phyloP scores from a whole-genome alignment of 2,888 invertebrate genomes.

The Plutella xylostella region DNA sequence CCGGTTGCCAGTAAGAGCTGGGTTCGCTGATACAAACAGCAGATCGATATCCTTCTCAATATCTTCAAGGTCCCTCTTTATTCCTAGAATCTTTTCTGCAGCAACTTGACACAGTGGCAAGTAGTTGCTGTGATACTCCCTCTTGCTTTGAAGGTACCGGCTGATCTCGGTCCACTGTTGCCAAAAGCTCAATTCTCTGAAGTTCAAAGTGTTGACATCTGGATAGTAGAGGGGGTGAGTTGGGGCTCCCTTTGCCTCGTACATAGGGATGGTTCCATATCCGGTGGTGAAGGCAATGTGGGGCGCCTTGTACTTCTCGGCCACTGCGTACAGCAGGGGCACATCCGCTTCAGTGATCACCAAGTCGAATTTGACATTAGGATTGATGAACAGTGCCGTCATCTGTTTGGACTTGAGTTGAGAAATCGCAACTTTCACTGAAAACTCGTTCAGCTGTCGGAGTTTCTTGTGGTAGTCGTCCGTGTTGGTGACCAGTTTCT shows the following conservation, averaged over 20 bases:
- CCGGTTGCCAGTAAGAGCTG: slow-evolving; percentile 45
- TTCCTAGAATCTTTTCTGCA: slow-evolving; percentile 42
- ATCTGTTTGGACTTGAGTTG: slow-evolving; percentile 53
- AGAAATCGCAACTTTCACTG: slow-evolving; percentile 43
- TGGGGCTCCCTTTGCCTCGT: slow-evolving; percentile 64
- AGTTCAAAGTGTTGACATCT: slow-evolving; percentile 52
- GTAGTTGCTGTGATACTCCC: slow-evolving; percentile 47
- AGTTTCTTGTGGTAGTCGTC: slow-evolving; percentile 43
- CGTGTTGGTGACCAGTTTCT: slow-evolving; percentile 38
- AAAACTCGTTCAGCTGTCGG: slow-evolving; percentile 38
- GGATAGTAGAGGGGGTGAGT: slow-evolving; percentile 62
- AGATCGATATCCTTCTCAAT: slow-evolving; percentile 56
- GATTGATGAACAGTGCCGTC: slow-evolving; percentile 45
- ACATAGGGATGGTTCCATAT: slow-evolving; percentile 54
- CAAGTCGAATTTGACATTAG: slow-evolving; percentile 63
- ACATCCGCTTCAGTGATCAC: slow-evolving; percentile 67
- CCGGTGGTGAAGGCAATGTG: slow-evolving; percentile 64
- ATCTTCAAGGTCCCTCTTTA: slow-evolving; percentile 41
- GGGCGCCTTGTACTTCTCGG: slow-evolving; percentile 64
- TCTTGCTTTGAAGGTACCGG: slow-evolving; percentile 37
- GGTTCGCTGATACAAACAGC: slow-evolving; percentile 48
- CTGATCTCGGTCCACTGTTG: slow-evolving; percentile 41
- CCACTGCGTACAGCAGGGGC: slow-evolving; percentile 57
- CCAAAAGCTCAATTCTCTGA: slow-evolving; percentile 47
- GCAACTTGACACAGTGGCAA: slow-evolving; percentile 44